These are phyloP conservation scores for Anniella stebbinsi DNA, from an alignment of 2,797 vertebrate genomes.

Conservation along the genomic window DNA sequence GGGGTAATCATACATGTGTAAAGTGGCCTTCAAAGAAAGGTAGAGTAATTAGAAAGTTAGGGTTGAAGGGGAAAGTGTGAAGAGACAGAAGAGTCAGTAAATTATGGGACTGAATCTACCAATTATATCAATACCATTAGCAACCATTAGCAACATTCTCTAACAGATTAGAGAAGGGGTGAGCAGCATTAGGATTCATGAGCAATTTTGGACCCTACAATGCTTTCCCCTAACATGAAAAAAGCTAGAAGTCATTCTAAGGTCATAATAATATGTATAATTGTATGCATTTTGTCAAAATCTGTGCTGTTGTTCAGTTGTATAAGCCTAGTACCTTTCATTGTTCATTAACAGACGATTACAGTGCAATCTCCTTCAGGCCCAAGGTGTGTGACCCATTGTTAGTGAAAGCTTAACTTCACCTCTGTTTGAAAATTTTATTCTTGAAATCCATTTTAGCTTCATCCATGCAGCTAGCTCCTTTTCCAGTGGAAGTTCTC, in stretches of 20 bases:
- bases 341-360: not conserved
- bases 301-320: not conserved
- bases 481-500: not conserved
- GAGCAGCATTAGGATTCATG: too few relatives aligned
- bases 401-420: not conserved
- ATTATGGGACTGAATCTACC: not conserved
- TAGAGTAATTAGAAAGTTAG: not conserved
- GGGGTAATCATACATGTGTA: not conserved
- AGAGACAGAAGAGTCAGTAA: not conserved
- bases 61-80: not conserved
- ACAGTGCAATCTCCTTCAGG: not conserved
- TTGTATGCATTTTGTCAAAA: not conserved
- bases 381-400: not conserved
- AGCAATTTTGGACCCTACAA: not conserved
- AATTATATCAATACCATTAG: not conserved
- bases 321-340: not conserved
- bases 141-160: not conserved
- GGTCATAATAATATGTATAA: not conserved
- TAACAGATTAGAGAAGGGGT: not conserved
- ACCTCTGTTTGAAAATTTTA: not conserved
- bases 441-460: not conserved
- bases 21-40: not conserved
- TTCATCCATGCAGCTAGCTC: not conserved
- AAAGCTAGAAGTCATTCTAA: not conserved
- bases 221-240: not conserved